A percentile compares a stretch with the other conserved stretches of the same genome.
Evolutionary conservation across 2,888 invertebrate genomes (phyloP).

Genomic region (Notocelia uddmanniana): DNA sequence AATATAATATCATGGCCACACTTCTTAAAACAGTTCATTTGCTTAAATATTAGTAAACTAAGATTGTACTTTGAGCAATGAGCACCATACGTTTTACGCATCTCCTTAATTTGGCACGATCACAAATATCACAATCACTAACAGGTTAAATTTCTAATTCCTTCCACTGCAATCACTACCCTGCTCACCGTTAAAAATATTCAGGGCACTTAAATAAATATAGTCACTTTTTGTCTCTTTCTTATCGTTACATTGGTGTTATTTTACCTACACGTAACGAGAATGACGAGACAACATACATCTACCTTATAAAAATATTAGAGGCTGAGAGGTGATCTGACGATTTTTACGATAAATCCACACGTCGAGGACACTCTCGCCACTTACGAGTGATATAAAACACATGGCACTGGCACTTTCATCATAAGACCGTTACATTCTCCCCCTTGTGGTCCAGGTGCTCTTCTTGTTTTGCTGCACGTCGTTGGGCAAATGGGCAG

Average conservation of each 20-base stretch:
- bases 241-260: too few relatives aligned
- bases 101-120: conserved; percentile 1
- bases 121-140: background rate
- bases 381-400: too few relatives aligned
- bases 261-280: background rate
- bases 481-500: too few relatives aligned
- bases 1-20: background rate
- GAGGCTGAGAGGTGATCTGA: too few relatives aligned
- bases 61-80: background rate
- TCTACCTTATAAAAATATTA: too few relatives aligned
- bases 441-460: too few relatives aligned
- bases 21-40: background rate
- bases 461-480: too few relatives aligned
- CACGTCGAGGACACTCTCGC: background rate
- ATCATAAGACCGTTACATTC: too few relatives aligned
- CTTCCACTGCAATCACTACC: background rate
- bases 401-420: background rate
- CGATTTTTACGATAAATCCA: background rate
- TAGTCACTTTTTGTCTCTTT: background rate
- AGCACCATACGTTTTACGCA: background rate
- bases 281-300: too few relatives aligned
- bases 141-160: background rate
- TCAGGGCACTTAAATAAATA: background rate
- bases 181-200: background rate
- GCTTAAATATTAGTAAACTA: background rate